These are phyloP conservation scores for Pyrgus malvae DNA, from an alignment of 2,888 invertebrate genomes.

Conservation along the genomic window DNA sequence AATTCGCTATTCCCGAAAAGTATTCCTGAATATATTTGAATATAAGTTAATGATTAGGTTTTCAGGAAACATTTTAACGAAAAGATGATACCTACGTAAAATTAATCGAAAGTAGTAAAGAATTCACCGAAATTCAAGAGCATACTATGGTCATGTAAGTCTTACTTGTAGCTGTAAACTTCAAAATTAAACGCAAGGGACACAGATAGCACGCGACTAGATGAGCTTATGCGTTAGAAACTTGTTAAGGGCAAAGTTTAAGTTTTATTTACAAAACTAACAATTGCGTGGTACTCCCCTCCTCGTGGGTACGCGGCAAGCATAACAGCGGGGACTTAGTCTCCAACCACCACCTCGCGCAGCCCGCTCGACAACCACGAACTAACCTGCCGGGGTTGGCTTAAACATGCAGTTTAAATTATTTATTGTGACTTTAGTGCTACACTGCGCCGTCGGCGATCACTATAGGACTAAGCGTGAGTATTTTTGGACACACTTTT, in stretches of 20 bases:
- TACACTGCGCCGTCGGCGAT: constrained; percentile 58
- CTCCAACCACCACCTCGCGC: constrained; percentile 59
- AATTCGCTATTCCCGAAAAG: too few relatives aligned
- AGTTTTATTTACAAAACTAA: constrained; percentile 72
- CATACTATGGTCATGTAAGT: too few relatives aligned
- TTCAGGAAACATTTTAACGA: too few relatives aligned
- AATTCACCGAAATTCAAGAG: too few relatives aligned
- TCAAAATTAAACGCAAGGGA: not conserved
- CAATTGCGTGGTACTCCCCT: constrained; percentile 73
- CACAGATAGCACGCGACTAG: constrained; percentile 1
- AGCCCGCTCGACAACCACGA: constrained; percentile 57
- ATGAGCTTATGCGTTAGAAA: constrained; percentile 22
- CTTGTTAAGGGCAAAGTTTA: constrained; percentile 52
- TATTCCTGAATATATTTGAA: too few relatives aligned
- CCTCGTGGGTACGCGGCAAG: constrained; percentile 50
- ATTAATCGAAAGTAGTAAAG: too few relatives aligned
- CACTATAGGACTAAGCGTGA: constrained; percentile 74
- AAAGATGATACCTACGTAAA: too few relatives aligned
- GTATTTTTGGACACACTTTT: constrained; percentile 50
- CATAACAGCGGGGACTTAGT: constrained; percentile 58
- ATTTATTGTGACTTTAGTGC: constrained; percentile 66
- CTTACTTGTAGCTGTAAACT: too few relatives aligned
- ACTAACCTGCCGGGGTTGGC: constrained; percentile 39
- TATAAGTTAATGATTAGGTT: too few relatives aligned
- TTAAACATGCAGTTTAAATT: constrained; percentile 66